Evolutionary conservation across 1,140 invertebrate species (phyloP).

Genomic region (Drosophila orena): DNA sequence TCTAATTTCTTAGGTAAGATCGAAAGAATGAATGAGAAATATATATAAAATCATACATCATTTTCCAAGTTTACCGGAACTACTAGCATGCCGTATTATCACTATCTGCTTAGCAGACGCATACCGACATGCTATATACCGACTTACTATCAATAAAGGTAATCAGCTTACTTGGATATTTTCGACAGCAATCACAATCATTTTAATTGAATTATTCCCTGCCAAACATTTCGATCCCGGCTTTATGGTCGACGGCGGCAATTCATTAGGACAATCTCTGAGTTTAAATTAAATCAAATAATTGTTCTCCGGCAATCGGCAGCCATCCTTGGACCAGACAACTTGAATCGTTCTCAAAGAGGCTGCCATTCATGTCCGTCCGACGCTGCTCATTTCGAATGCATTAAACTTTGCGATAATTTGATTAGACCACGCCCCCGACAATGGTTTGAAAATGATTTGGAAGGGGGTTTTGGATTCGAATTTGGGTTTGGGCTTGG

Average conservation of each 20-base stretch:
- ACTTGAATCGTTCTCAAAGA: conserved; percentile 21
- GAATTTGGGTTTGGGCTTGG: neutral
- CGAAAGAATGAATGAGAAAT: too few relatives aligned
- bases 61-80: too few relatives aligned
- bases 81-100: too few relatives aligned
- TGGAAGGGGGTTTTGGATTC: neutral
- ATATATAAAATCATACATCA: too few relatives aligned
- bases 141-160: neutral
- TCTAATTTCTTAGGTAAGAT: too few relatives aligned
- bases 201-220: conserved; percentile 31
- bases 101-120: neutral
- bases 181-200: neutral
- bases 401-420: conserved; percentile 64
- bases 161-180: conserved; percentile 9
- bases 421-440: conserved; percentile 62
- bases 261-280: conserved; percentile 46
- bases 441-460: neutral
- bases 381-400: conserved; percentile 56
- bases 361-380: conserved; percentile 24
- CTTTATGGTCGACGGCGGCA: conserved; percentile 1
- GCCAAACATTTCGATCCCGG: conserved; percentile 16
- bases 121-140: neutral
- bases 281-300: conserved; percentile 54
- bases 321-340: conserved; percentile 8
- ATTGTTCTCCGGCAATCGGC: conserved; percentile 34